Evolutionary conservation across 2,113 vertebrate species (phyloP).

Genomic region (Misgurnus anguillicaudatus): DNA sequence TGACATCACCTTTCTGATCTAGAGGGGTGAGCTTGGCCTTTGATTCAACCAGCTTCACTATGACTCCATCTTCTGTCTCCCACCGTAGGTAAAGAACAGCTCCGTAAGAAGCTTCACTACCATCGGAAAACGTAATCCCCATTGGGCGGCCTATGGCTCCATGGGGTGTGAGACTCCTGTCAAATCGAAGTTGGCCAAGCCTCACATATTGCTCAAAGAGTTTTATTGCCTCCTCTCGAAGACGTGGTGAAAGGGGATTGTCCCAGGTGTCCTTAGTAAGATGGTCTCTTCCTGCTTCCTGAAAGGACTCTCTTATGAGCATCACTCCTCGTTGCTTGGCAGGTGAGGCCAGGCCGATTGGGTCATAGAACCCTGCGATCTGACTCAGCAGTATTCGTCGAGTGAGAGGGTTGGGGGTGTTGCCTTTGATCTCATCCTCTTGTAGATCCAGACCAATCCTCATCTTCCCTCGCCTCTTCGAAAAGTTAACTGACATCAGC

Average conservation of each 20-base stretch:
- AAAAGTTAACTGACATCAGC: slow-evolving; percentile 42
- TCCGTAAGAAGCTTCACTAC: slow-evolving; percentile 34
- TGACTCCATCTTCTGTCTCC: slow-evolving; percentile 7
- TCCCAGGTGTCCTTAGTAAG: slow-evolving; percentile 37
- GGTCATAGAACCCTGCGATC: slow-evolving; percentile 32
- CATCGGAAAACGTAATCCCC: slow-evolving; percentile 38
- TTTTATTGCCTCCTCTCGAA: slow-evolving; percentile 26
- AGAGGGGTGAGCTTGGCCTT: slow-evolving; percentile 45
- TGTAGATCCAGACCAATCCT: slow-evolving; percentile 17
- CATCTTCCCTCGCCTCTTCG: slow-evolving; percentile 35
- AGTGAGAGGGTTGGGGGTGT: slow-evolving; percentile 35
- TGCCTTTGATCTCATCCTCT: slow-evolving; percentile 29
- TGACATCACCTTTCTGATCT: slow-evolving; percentile 41
- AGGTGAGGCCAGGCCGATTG: slow-evolving; percentile 26
- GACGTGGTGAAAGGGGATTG: slow-evolving; percentile 21
- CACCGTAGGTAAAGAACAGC: slow-evolving; percentile 34
- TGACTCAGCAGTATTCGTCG: slow-evolving; percentile 34
- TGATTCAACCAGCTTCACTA: slow-evolving; percentile 31
- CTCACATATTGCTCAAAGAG: slow-evolving; percentile 34
- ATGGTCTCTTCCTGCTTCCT: slow-evolving; percentile 35
- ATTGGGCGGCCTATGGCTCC: slow-evolving; percentile 2
- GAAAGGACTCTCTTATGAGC: slow-evolving; percentile 34
- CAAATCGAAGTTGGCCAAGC: slow-evolving; percentile 13
- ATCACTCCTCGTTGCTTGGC: slow-evolving; percentile 41
- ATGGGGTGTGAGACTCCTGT: slow-evolving; percentile 37